These are phyloP conservation scores for Zophobas morio DNA, from an alignment of 1,140 invertebrate species.

Conservation along the genomic window DNA sequence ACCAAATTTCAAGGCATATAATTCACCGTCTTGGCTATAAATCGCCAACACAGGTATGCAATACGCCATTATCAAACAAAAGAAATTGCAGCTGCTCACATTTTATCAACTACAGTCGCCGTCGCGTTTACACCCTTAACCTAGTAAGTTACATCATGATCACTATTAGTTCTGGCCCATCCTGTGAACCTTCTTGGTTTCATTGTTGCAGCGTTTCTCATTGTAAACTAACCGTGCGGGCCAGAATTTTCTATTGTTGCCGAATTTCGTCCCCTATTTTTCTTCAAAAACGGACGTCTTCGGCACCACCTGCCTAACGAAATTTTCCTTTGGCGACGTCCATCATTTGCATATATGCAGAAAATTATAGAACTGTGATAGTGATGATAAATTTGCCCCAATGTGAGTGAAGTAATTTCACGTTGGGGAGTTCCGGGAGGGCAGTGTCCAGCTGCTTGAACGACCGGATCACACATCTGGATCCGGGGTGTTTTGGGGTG, in stretches of 20 bases:
- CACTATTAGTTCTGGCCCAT: slow-evolving; percentile 25
- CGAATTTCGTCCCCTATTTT: slow-evolving; percentile 32
- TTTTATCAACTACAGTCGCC: slow-evolving; percentile 25
- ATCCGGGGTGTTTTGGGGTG: slow-evolving; percentile 51
- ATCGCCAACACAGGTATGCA: slow-evolving; percentile 20
- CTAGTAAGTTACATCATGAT: slow-evolving; percentile 30
- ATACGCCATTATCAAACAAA: slow-evolving; percentile 26
- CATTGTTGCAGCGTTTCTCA: slow-evolving; percentile 24
- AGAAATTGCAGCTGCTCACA: slow-evolving; percentile 26
- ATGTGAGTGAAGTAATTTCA: slow-evolving; percentile 5
- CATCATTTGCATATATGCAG: slow-evolving; percentile 9
- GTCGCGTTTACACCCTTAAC: neutral
- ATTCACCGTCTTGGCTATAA: slow-evolving; percentile 8
- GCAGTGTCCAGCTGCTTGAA: slow-evolving; percentile 47
- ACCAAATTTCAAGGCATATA: slow-evolving; percentile 21
- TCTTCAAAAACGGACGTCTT: slow-evolving; percentile 25
- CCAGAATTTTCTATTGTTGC: slow-evolving; percentile 40
- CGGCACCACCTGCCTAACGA: slow-evolving; percentile 33
- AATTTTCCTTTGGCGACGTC: slow-evolving; percentile 7
- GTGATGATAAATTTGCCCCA: neutral
- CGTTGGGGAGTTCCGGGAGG: neutral
- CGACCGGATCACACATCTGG: slow-evolving; percentile 49
- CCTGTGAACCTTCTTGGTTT: slow-evolving; percentile 33
- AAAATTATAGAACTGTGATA: neutral
- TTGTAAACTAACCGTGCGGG: slow-evolving; percentile 26